Evolutionary conservation across 1,140 invertebrate genomes (phyloP).

Genomic region (Meloidogyne floridensis): DNA sequence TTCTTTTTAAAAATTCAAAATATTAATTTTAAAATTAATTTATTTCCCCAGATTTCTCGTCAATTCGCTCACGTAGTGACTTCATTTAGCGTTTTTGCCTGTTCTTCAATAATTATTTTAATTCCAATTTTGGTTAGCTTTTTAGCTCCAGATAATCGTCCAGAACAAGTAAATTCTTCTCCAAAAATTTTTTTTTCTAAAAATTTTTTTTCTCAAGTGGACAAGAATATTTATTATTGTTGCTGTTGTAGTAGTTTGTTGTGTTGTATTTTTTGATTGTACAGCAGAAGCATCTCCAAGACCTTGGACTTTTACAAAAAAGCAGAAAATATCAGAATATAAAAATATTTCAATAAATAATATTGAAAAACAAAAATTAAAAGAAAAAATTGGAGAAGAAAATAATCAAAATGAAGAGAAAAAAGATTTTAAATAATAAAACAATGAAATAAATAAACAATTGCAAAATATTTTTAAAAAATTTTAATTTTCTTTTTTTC

Average conservation of each 20-base stretch:
- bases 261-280: slow-evolving; percentile 43
- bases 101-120: slow-evolving; percentile 24
- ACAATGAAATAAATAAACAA: not conserved
- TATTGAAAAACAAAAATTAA: slow-evolving; percentile 8
- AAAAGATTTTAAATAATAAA: not conserved
- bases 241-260: slow-evolving; percentile 16
- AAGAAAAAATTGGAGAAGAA: not conserved
- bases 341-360: not conserved
- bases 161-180: slow-evolving; percentile 3
- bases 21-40: not conserved
- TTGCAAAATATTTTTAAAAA: too few relatives aligned
- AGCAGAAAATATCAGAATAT: not conserved
- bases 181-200: not conserved
- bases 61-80: slow-evolving; percentile 46
- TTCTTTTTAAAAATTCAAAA: not conserved
- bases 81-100: slow-evolving; percentile 37
- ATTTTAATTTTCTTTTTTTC: not conserved
- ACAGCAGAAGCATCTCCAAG: slow-evolving; percentile 41
- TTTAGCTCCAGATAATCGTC: slow-evolving; percentile 28
- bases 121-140: slow-evolving; percentile 34
- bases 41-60: slow-evolving; percentile 37
- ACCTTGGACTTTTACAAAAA: slow-evolving; percentile 35
- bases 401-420: not conserved
- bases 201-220: slow-evolving; percentile 24
- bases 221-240: slow-evolving; percentile 34